Percentiles rank a stretch among this genome's conserved stretches.
These are phyloP conservation scores for Leptinotarsa rubiginosa DNA, from an alignment of 2,888 invertebrate genomes.

Conservation along the genomic window DNA sequence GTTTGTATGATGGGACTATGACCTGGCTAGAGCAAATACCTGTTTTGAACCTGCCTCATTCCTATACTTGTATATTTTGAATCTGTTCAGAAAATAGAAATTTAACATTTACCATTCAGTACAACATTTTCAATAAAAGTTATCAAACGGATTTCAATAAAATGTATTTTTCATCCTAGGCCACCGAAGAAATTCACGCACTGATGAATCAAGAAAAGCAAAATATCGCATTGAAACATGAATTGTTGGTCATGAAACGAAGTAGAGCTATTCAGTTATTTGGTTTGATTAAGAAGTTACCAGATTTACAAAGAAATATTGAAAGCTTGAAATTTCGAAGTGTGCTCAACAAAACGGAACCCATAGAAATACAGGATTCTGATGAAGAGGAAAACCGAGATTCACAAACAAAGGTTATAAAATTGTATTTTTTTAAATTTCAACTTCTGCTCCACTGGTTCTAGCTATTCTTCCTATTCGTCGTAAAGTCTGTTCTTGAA, in stretches of 20 bases:
- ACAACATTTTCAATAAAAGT: background rate
- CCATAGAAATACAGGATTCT: slow-evolving; percentile 44
- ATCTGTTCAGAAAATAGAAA: too few species aligned
- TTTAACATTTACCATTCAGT: too few species aligned
- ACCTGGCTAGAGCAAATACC: too few species aligned
- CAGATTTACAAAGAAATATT: slow-evolving; percentile 37
- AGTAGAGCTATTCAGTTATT: slow-evolving; percentile 35
- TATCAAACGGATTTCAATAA: background rate
- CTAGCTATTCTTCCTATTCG: background rate
- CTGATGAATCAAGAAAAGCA: slow-evolving; percentile 35
- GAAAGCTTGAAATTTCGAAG: slow-evolving; percentile 42
- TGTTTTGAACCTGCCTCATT: too few species aligned
- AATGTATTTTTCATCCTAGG: slow-evolving; percentile 32
- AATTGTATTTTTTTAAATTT: background rate
- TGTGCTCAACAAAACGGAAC: slow-evolving; percentile 32
- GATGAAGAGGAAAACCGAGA: slow-evolving; percentile 34
- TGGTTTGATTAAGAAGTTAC: slow-evolving; percentile 42
- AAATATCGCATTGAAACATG: slow-evolving; percentile 28
- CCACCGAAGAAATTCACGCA: slow-evolving; percentile 38
- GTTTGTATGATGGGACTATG: too few species aligned
- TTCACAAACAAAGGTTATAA: slow-evolving; percentile 6
- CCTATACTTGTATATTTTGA: too few species aligned
- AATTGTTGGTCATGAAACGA: slow-evolving; percentile 31
- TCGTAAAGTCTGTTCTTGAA: too few species aligned
- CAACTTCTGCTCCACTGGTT: too few species aligned